Conservation (phyloP, 2,797 vertebrate species). For the Heteromormyrus szaboi region DNA sequence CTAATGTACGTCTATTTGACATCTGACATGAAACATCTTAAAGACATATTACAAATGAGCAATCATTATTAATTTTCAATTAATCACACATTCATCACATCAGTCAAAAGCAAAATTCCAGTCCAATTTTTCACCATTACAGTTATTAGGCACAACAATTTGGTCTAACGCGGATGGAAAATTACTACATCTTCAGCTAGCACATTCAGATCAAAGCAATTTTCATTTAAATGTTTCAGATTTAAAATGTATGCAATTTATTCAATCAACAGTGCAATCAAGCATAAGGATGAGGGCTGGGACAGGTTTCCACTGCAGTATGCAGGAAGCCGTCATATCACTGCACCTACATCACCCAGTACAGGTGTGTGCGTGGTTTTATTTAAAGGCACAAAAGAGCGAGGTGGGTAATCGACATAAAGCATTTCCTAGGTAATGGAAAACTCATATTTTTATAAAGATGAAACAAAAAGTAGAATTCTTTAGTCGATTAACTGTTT, state of each 20-base stretch:
- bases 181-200: background rate
- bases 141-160: background rate
- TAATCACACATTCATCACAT: background rate
- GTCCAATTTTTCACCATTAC: conserved; percentile 6
- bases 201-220: background rate
- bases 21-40: no score
- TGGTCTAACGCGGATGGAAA: background rate
- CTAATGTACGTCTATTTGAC: no score
- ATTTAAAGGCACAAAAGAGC: background rate
- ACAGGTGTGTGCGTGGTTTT: background rate
- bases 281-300: background rate
- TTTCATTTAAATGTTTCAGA: conserved; percentile 50
- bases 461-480: background rate
- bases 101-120: background rate
- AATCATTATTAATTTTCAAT: conserved; percentile 2
- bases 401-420: background rate
- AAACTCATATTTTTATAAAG: background rate
- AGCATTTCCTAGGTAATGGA: background rate
- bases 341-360: background rate
- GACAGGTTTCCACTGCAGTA: background rate
- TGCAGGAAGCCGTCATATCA: background rate
- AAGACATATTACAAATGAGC: background rate
- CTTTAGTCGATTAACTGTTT: background rate
- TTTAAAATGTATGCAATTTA: conserved; percentile 60
- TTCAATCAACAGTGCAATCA: conserved; percentile 33